Evolutionary conservation across 1,140 invertebrate genomes (phyloP), one percentile per base, ranked within the genome.

Genomic region (Druon quercuslanigerum): DNA sequence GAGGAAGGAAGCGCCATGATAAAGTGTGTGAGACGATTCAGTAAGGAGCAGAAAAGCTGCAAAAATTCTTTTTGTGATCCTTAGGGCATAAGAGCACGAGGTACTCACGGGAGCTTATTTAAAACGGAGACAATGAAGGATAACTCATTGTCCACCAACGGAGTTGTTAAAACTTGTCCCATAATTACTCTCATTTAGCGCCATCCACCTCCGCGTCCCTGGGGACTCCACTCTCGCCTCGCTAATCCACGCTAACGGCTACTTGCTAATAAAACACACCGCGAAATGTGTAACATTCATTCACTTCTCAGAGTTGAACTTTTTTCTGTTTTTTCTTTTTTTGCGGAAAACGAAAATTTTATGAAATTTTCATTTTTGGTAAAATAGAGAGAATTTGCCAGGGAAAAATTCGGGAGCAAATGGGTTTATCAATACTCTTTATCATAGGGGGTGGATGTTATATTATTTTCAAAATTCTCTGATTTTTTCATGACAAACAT

Each of bases 81-180:
- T 60, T 60, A 13, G 57, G 57, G 57, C 57, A 60, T 60, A 66
- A 50, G 60, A 71, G 71, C 70, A 75, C 60, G 70, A 71, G 72
- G 52, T 73, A 76, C 83, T 81, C 82, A 75, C 76, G 85, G 84
- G 84, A 88, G 86, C 85, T 89, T 90, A 89, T 89, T 90, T 87
- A 86, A 90, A 89, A 83, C 82, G 79, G 73, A 74, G 80, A 88
- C 86, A 90, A 90, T 90, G 88, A 90, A 87, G 87, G 85, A 89
- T 90, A 89, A 88, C 85, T 87, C 84, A 89, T 90, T 90, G 87
- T 90, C 87, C 85, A 89, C 80, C 82, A 80, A 76, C 72, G 84
- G 83, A 82, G 84, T 89, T 89, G 87, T 90, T 90, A 90, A 90
- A 90, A 90, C 89, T 90, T 90, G 89, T 87, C 88, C 87, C 88